Percentiles rank a stretch among this genome's conserved stretches.
Evolutionary conservation across 1,140 invertebrate species (phyloP).

Genomic region (Tetragonula clypearis): DNA sequence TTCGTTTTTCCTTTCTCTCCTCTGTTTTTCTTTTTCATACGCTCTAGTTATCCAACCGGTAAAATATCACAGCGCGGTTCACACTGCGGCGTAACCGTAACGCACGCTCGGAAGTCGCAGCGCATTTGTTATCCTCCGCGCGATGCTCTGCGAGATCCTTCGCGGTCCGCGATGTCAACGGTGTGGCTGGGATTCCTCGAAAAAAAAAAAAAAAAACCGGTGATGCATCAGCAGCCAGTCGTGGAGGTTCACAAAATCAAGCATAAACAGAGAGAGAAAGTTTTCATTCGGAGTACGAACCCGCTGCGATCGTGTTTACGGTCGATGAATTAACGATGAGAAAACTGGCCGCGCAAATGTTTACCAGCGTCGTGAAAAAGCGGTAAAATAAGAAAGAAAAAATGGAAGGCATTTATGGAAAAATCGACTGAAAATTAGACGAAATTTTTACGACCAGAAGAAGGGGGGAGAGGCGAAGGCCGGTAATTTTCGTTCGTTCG

Average conservation of each 20-base stretch:
- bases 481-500: neutral
- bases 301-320: neutral
- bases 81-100: neutral
- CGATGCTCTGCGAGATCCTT: conserved; percentile 22
- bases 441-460: neutral
- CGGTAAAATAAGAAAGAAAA: neutral
- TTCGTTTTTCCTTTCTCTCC: too few relatives aligned
- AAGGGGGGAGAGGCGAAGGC: too few relatives aligned
- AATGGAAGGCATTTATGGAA: neutral
- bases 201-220: too few relatives aligned
- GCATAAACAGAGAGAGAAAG: neutral
- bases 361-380: neutral
- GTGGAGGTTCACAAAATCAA: neutral
- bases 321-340: conserved; percentile 1
- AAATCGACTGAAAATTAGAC: neutral
- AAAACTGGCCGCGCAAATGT: neutral
- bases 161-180: conserved; percentile 15
- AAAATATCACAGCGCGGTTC: neutral
- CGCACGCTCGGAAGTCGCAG: conserved; percentile 25
- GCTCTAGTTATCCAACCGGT: neutral
- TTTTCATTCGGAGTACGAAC: neutral
- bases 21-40: neutral
- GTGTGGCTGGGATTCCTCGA: neutral
- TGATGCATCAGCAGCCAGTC: neutral
- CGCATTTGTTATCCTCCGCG: conserved; percentile 49